Base-by-base conservation (phyloP, 1,140 invertebrate species). In the Contarinia nasturtii region DNA sequence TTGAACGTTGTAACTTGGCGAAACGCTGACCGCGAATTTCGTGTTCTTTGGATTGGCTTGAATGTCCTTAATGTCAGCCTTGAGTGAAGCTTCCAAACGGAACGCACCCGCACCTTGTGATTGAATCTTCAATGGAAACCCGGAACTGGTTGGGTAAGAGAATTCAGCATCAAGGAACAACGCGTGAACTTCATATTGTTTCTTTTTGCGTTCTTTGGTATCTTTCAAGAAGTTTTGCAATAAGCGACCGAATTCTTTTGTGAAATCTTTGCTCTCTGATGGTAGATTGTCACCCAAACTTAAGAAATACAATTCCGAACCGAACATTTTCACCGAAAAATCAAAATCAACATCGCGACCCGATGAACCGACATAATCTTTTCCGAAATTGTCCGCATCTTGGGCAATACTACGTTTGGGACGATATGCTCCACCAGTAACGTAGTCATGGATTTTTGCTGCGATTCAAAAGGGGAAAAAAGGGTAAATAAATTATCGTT, bases 151-250 rank as follows among this genome's bases (percentile, higher is more conserved):
- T 12, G 88, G 86, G 56, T 90, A 82, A 3, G 76, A 66, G 0
- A 86, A 56, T 54, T 86, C 77, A 5, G 74, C 70, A 50, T 92
- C 86, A 17, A 91, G 53, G 60, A 91, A 84, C 2, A 84, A 66
- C 11, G 80, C 54, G 52, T 82, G 71, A 21, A 66, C 64, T 22
- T 72, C 66, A 2, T 72, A 51, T 27, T 27, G 27, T 5, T 27
- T 3, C 27, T 27, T 27, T 47, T 75, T 68, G 49, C 73, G 65
- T 58, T 77, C 65, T 5, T 54, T 53, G 8, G 61, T 21, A 19
- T 57, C 51, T 8, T 55, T 55, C 40, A 59, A 2, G 48, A 45
- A 7, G 54, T 57, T 41, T 61, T 57, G 38, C 56, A 60, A 2
- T 50, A 52, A 27, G 2, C 46, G 22, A 1, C 54, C 54, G 20